These are phyloP conservation scores for Crotalus horridus DNA, from an alignment of 2,113 vertebrate species.

Conservation along the genomic window DNA sequence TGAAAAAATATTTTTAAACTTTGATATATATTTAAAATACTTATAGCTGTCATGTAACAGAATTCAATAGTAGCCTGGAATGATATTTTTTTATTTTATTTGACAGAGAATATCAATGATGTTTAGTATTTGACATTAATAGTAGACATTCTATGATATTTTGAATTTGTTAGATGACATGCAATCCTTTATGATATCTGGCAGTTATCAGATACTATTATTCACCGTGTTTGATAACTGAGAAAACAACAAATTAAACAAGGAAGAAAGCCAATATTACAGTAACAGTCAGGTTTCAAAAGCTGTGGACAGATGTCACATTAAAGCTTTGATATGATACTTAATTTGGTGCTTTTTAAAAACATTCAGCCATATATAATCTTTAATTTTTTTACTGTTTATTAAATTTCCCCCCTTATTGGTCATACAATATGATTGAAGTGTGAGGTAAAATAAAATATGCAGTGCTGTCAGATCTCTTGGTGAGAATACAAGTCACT, in stretches of 20 bases:
- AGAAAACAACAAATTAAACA: background rate
- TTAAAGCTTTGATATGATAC: background rate
- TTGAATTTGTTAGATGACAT: background rate
- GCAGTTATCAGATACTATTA: background rate
- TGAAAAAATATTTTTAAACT: background rate
- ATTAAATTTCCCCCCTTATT: background rate
- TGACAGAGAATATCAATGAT: background rate
- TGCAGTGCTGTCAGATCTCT: background rate
- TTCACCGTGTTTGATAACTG: background rate
- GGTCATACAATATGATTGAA: background rate
- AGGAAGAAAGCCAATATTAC: background rate
- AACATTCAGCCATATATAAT: background rate
- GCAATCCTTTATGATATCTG: background rate
- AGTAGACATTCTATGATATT: background rate
- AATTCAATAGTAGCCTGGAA: background rate
- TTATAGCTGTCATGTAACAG: background rate
- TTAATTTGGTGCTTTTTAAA: background rate
- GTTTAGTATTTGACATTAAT: background rate
- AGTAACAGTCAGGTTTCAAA: background rate
- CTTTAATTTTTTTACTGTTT: background rate
- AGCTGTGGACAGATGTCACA: background rate
- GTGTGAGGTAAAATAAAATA: constrained; percentile 1
- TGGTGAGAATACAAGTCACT: background rate
- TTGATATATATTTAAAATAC: background rate
- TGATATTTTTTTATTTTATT: background rate